These are phyloP conservation scores for Ennomos quercinarius DNA, from an alignment of 2,888 invertebrate species.

Conservation along the genomic window DNA sequence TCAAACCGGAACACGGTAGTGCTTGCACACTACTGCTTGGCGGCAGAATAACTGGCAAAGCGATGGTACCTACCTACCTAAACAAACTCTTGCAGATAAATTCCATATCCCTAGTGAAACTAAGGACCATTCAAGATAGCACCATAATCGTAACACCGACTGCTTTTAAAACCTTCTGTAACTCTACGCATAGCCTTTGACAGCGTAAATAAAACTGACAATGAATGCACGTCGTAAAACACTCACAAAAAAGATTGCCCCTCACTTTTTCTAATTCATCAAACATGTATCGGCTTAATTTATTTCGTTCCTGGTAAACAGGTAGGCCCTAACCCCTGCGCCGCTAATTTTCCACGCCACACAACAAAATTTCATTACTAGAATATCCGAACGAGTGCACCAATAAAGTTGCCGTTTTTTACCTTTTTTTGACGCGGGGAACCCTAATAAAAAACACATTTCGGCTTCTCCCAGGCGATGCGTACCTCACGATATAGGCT, in stretches of 20 bases:
- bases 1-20: no score
- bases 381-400: slow-evolving; percentile 35
- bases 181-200: no score
- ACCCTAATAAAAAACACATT: slow-evolving; percentile 62
- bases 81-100: no score
- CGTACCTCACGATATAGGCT: slow-evolving; percentile 59
- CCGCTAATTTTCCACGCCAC: slow-evolving; percentile 24
- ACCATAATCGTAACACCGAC: no score
- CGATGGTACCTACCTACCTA: no score
- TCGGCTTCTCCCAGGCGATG: slow-evolving; percentile 54
- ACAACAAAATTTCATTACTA: slow-evolving; percentile 37
- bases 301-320: neutral
- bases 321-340: slow-evolving; percentile 7
- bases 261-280: slow-evolving; percentile 8
- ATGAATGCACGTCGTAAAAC: slow-evolving; percentile 2
- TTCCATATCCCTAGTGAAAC: no score
- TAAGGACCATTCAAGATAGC: no score
- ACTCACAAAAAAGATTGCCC: neutral
- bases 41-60: no score
- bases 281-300: slow-evolving; percentile 18
- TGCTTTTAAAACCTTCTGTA: no score
- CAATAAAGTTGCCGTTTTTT: slow-evolving; percentile 42
- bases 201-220: no score
- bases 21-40: no score
- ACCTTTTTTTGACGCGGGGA: slow-evolving; percentile 40